A percentile compares a stretch with the other conserved stretches of the same genome.
phyloP scores from a whole-genome alignment of 2,797 vertebrate genomes.

The Fratercula arctica region DNA sequence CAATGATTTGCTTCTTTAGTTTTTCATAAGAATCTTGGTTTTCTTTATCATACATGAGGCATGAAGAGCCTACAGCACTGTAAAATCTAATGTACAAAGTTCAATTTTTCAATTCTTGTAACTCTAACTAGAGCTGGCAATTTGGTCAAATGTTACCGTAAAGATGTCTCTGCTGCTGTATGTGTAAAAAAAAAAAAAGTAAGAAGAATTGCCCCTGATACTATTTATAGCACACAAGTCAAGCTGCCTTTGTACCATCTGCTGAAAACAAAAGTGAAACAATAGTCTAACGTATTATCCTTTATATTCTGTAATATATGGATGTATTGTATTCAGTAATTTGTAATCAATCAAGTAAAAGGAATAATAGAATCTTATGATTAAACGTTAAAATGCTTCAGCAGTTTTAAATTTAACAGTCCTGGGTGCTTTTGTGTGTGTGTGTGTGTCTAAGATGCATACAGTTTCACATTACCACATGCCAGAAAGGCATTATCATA shows the following conservation, averaged over 20 bases:
- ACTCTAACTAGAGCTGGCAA: conserved; percentile 10
- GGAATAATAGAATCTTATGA: neutral
- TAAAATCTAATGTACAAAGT: conserved; percentile 4
- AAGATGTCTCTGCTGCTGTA: neutral
- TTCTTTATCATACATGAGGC: conserved; percentile 45
- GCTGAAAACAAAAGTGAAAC: neutral
- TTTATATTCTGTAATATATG: neutral
- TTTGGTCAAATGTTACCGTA: conserved; percentile 36
- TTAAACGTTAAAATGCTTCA: conserved; percentile 1
- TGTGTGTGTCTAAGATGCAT: neutral
- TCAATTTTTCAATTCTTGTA: conserved; percentile 24
- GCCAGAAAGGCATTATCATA: neutral
- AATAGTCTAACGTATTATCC: neutral
- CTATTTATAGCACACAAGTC: neutral
- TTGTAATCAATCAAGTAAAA: neutral
- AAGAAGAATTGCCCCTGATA: neutral
- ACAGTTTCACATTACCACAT: neutral
- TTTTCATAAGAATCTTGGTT: conserved; percentile 53
- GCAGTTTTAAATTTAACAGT: neutral
- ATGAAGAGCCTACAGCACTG: neutral
- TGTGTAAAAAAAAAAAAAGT: conserved; percentile 1
- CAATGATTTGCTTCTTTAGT: conserved; percentile 52
- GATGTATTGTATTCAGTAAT: neutral
- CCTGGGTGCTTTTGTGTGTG: neutral
- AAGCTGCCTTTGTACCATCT: neutral